Percentiles rank a stretch among this genome's conserved stretches.
These are phyloP conservation scores for Drosophila putrida DNA, from an alignment of 2,888 invertebrate genomes.

Conservation along the genomic window DNA sequence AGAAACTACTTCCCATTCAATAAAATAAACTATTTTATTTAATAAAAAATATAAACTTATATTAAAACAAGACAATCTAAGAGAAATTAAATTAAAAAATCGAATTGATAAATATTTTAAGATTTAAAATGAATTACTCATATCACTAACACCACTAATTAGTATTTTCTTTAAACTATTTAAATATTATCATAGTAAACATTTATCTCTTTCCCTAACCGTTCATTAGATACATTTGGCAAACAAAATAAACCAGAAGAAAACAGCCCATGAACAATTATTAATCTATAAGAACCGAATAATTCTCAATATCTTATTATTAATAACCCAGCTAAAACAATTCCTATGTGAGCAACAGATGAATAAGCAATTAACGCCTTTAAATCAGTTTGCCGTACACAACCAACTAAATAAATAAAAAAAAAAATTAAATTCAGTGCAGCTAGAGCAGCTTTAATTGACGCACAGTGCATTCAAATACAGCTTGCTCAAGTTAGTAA, in stretches of 20 bases:
- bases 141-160: constrained; percentile 89
- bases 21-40: constrained; percentile 86
- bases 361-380: constrained; percentile 88
- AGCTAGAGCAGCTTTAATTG: too few relatives aligned
- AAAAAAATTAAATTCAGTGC: too few relatives aligned
- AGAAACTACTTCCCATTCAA: constrained; percentile 87
- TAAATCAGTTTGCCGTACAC: constrained; percentile 90
- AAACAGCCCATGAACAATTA: constrained; percentile 89
- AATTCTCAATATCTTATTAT: constrained; percentile 87
- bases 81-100: constrained; percentile 86
- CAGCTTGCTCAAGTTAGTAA: too few relatives aligned
- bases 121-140: constrained; percentile 86
- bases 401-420: constrained; percentile 87
- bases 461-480: too few relatives aligned
- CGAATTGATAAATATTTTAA: constrained; percentile 86
- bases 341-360: constrained; percentile 90
- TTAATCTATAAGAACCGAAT: constrained; percentile 87
- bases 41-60: constrained; percentile 86
- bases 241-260: constrained; percentile 89
- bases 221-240: constrained; percentile 89
- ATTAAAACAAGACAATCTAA: constrained; percentile 84
- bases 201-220: constrained; percentile 86
- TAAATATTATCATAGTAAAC: constrained; percentile 87
- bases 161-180: constrained; percentile 89
- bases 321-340: constrained; percentile 88